Base-by-base conservation (phyloP, 2,888 invertebrate genomes). In the Drosophila colorata region DNA sequence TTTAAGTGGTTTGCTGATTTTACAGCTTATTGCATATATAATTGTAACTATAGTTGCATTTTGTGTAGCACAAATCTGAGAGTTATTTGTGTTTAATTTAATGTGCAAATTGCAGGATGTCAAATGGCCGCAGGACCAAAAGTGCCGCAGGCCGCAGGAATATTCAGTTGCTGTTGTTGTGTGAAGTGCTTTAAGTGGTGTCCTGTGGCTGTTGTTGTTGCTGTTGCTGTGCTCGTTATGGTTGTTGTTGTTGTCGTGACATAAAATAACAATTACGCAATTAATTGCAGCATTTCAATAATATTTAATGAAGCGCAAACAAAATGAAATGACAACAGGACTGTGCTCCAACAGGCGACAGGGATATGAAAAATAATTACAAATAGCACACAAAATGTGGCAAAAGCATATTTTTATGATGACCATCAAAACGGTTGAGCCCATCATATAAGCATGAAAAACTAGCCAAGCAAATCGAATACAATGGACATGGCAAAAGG, bases 251-350 rank as follows among this genome's bases (percentile, higher is more conserved):
- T 37, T 40, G 70, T 18, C 48, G 60, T 55, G 64, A 87, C 88
- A 85, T 84, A 87, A 89, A 89, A 84, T 82, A 89, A 89, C 84
- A 84, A 84, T 84, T 84, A 84, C 86, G 83, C 88, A 88, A 89
- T 84, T 89, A 84, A 84, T 84, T 84, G 86, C 88, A 74, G 69
- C 83, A 89, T 87, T 84, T 87, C 88, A 87, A 84, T 84, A 89
- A 84, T 89, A 84, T 84, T 84, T 84, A 84, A 84, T 84, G 84
- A 84, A 86, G 89, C 85, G 89, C 83, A 85, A 85, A 88, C 86
- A 82, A 69, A 87, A 81, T 74, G 67, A 74, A 85, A 88, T 74
- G 81, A 72, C 87, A 80, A 67, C 80, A 63, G 20, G 25, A 57
- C 44, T 47, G 16, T 47, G 53, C 25, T 33, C 13, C 33, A 33